Evolutionary conservation across 64 coral and sea anemone species (phyloP), one percentile per base, ranked within the genome.

Genomic region (Actinia tenebrosa): DNA sequence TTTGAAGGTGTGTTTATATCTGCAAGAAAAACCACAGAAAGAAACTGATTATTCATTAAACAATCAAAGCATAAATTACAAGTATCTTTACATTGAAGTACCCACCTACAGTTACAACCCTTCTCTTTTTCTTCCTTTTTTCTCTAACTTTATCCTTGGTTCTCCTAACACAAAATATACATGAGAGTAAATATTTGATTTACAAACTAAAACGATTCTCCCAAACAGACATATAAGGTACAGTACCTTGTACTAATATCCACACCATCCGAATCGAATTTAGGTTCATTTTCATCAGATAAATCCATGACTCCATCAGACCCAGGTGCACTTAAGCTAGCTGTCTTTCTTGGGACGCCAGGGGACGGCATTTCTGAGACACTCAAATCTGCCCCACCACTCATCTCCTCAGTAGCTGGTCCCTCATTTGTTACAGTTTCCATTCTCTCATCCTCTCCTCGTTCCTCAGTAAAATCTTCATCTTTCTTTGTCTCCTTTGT

Each of bases 101-200:
- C 89, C 5, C 80, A 91, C 89, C 89, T 30, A 91, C 89, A 42
- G 89, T 91, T 6, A 91, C 84, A n/a, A 91, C 89, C 64, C 84
- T 91, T 23, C 85, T 59, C 60, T 87, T 92, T 54, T 63, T 92
- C 80, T 92, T 92, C 78, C 64, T 92, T 42, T 87, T 92, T 7
- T 87, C 85, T 56, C 63, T 87, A 1, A 16, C 43, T 20, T 80
- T 56, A 6, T 37, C 85, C 64, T 87, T 80, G 64, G 60, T 84
- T 75, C 83, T 83, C 80, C 86, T 61, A 60, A 26, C 56, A 81
- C 4, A 53, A 58, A 20, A 42, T 37, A 3, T 69, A 15, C 69
- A 75, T 30, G 0, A 72, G 42, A 75, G 14, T 75, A 75, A 75
- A n/a, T 18, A 66, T 66, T 22, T 5, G 18, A 66, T 22, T 58